Evolutionary conservation across 2,888 invertebrate species (phyloP).

Genomic region (Chaetogeoica ovagalla): DNA sequence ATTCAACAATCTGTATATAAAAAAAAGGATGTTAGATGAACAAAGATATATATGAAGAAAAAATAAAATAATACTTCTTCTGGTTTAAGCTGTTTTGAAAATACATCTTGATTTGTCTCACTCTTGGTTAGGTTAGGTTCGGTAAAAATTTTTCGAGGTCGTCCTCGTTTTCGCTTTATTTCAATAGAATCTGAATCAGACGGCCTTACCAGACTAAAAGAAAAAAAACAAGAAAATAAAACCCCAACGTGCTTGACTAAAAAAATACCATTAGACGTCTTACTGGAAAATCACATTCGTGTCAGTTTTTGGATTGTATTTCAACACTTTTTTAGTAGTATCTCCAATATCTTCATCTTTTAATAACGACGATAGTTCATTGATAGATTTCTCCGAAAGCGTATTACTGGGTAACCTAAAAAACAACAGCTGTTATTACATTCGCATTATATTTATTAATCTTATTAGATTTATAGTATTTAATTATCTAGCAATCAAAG

Average conservation of each 20-base stretch:
- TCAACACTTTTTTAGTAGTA: slow-evolving; percentile 19
- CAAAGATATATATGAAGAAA: background rate
- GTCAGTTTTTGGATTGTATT: slow-evolving; percentile 31
- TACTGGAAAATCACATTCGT: slow-evolving; percentile 40
- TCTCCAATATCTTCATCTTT: slow-evolving; percentile 35
- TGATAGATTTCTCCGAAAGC: slow-evolving; percentile 13
- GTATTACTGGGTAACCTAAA: background rate
- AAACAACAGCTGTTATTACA: background rate
- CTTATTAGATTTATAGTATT: background rate
- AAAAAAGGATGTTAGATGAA: background rate
- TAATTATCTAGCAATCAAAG: background rate
- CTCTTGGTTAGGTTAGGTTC: background rate
- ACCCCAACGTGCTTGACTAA: background rate
- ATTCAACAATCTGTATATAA: slow-evolving; percentile 29
- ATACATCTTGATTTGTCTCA: slow-evolving; percentile 6
- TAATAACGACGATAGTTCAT: slow-evolving; percentile 8
- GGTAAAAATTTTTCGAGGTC: slow-evolving; percentile 13
- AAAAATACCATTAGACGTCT: background rate
- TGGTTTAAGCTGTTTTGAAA: slow-evolving; percentile 13
- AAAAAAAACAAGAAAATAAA: background rate
- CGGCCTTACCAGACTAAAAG: slow-evolving; percentile 35
- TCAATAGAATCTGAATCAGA: slow-evolving; percentile 25
- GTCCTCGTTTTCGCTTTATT: slow-evolving; percentile 35
- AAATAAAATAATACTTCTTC: slow-evolving; percentile 22
- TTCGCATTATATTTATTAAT: background rate